Base-by-base conservation (phyloP, 2,113 vertebrate species). In the Orycteropus afer region DNA sequence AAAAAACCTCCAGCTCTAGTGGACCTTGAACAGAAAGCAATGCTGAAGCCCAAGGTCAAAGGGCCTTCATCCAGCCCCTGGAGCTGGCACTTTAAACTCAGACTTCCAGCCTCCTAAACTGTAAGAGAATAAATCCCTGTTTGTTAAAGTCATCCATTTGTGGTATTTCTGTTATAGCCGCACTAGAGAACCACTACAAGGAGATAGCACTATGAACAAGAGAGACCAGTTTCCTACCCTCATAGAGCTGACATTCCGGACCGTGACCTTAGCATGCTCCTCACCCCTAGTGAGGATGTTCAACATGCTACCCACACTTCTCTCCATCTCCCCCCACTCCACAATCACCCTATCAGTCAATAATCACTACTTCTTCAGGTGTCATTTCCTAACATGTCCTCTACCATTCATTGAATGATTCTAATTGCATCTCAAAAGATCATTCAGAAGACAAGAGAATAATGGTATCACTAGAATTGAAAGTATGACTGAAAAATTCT, bases 401-500 rank as follows among this genome's bases (percentile, higher is more conserved):
- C 23, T 61, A 59, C 32, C 27, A 67, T 49, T 79, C 37, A 20
- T 0, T 8, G 71, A 92, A 55, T 13, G 17, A 81, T 93, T 49
- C 78, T 85, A 22, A 63, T 17, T 40, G 17, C 79, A 6, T 88
- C 80, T 88, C 83, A 34, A 81, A 90, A 20, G 81, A 51, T 32
- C 7, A 15, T 55, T 69, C 45, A 76, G 47, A 65, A 74, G 14
- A 47, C n/a, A 88, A 88, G 82, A 90, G 47, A 80, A 80, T n/a
- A 89, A 89, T 69, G 32, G 15, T 77, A 77, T 42, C 12, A 81
- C 55, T 45, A 27, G n/a, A n/a, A 92, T 17, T 80, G 23, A 91
- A 95, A 89, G 83, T 25, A 51, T 25, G 20, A n/a, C 37, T 82
- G 47, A 69, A 93, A 92, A 49, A 27, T 59, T 74, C 42, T 84